Evolutionary conservation across 2,113 vertebrate species (phyloP), one percentile per base, ranked within the genome.

Genomic region (Caretta caretta): DNA sequence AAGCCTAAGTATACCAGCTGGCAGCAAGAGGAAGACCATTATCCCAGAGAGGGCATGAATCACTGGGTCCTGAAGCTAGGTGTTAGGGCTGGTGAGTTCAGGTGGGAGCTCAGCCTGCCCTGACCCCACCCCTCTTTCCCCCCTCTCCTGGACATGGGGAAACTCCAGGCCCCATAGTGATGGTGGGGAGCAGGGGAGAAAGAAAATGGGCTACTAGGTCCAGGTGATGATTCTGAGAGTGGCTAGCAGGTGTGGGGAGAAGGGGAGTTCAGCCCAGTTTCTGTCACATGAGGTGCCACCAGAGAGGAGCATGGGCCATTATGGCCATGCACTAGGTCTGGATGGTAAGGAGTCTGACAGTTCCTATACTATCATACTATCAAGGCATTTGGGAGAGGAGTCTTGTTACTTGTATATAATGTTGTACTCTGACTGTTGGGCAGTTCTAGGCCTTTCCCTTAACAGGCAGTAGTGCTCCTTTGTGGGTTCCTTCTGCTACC

Each of bases 1-100:
- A 87, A 83, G 85, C 1, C 1, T 17, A 29, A 0, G 24, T 72
- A 78, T 1, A 12, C 38, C 0, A 27, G 42, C 48, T 46, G 4
- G 10, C 1, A 53, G 42, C 81, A 82, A 29, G 12, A 1, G 25
- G 25, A 10, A 72, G 25, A 46, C 49, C 48, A 48, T 76, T 42
- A n/a, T 11, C 27, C 51, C 16, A n/a, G 24, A 78, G 22, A 11
- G 84, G 49, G 49, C 8, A 1, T 20, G 1, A 92, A 59, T 83
- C 76, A 27, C 42, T 69, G 10, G 1, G 1, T 57, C 31, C 42
- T 78, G 83, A 8, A 27, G 78, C 27, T 24, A 57, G 38, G 69
- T 54, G 38, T 12, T n/a, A 29, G 16, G 62, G 92, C 80, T 2
- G 88, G 24, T 27, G n/a, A 20, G 50, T 1, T 11, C 5, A 62